phyloP scores from a whole-genome alignment of 2,888 invertebrate species.

The Ennomos quercinarius region DNA sequence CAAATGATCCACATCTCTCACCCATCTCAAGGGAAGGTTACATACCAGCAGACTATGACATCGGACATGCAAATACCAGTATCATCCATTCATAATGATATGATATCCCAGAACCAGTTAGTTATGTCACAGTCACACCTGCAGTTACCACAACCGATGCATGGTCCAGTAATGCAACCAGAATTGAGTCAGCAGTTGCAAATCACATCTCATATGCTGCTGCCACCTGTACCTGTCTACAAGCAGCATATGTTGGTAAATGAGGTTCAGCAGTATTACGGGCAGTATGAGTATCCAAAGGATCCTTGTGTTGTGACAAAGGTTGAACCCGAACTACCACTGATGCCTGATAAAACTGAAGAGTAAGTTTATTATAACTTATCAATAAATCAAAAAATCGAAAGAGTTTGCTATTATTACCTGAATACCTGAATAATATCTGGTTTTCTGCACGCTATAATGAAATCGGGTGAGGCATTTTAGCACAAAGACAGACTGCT shows the following conservation, averaged over 20 bases:
- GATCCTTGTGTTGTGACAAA: conserved; percentile 64
- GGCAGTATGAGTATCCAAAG: conserved; percentile 69
- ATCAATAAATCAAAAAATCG: too few species aligned
- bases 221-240: conserved; percentile 65
- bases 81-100: conserved; percentile 60
- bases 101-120: conserved; percentile 67
- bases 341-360: conserved; percentile 49
- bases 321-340: conserved; percentile 55
- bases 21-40: conserved; percentile 66
- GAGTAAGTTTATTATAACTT: conserved; percentile 58
- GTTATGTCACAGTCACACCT: conserved; percentile 70
- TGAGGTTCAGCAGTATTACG: conserved; percentile 64
- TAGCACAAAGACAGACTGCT: too few species aligned
- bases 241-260: conserved; percentile 70
- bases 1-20: conserved; percentile 68
- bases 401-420: too few species aligned
- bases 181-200: conserved; percentile 67
- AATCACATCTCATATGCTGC: conserved; percentile 69
- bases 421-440: too few species aligned
- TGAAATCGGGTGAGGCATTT: too few species aligned
- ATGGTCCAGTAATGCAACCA: conserved; percentile 57
- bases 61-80: conserved; percentile 67
- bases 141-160: conserved; percentile 56
- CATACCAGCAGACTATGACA: conserved; percentile 68
- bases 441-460: too few species aligned